phyloP scores from a whole-genome alignment of 2,113 vertebrate species.

The Cromileptes altivelis region DNA sequence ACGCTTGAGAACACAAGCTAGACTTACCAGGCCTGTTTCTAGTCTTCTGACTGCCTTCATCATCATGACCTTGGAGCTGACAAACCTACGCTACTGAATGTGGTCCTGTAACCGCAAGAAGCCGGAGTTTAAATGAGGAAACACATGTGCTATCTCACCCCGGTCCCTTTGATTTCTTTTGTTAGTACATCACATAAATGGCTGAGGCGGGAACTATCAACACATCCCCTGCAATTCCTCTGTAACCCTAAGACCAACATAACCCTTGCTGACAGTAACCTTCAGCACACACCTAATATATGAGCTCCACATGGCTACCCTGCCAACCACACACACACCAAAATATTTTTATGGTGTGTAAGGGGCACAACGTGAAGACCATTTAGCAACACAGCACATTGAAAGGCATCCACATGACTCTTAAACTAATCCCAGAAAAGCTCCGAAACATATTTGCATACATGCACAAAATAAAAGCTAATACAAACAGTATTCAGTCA shows the following conservation, averaged over 20 bases:
- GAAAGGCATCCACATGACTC: not conserved
- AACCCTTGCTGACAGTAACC: constrained; percentile 58
- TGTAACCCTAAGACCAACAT: constrained; percentile 9
- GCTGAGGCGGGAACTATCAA: constrained; percentile 17
- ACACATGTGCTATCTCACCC: not conserved
- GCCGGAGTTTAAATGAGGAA: not conserved
- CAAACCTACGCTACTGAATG: not conserved
- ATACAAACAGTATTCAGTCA: not conserved
- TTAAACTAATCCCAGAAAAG: not conserved
- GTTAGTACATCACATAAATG: constrained; percentile 24
- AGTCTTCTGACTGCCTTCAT: constrained; percentile 2
- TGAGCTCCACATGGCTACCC: constrained; percentile 11
- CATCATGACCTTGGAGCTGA: constrained; percentile 55
- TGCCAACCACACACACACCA: not conserved
- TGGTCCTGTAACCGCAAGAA: not conserved
- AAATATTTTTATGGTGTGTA: not conserved
- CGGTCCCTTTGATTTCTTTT: not conserved
- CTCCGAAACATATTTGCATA: not conserved
- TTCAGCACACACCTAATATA: constrained; percentile 45
- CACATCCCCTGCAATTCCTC: constrained; percentile 15
- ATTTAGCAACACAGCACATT: not conserved
- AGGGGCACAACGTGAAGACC: not conserved
- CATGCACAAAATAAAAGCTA: constrained; percentile 15
- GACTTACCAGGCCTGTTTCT: constrained; percentile 2
- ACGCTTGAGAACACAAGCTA: constrained; percentile 1